phyloP scores from a whole-genome alignment of 2,797 vertebrate species.

The Periparus ater region DNA sequence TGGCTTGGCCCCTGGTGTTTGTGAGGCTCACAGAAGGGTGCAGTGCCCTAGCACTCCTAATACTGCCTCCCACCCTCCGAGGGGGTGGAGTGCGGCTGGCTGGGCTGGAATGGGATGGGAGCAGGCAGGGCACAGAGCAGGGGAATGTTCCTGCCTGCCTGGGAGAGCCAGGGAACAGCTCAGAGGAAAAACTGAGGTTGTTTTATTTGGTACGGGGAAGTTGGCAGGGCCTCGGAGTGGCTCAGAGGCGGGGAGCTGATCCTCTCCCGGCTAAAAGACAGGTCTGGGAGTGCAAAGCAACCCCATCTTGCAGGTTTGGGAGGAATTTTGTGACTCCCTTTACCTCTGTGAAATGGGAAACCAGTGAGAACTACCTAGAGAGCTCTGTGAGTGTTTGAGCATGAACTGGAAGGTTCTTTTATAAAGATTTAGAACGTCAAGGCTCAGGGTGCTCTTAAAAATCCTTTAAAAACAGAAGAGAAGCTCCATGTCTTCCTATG shows the following conservation, averaged over 20 bases:
- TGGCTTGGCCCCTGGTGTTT: neutral
- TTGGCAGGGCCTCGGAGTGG: neutral
- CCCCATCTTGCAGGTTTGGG: neutral
- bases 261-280: neutral
- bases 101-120: neutral
- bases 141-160: neutral
- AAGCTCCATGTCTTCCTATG: neutral
- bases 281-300: neutral
- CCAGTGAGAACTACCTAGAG: accelerated
- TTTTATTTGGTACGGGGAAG: neutral
- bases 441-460: neutral
- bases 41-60: neutral
- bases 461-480: neutral
- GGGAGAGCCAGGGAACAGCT: constrained; percentile 46
- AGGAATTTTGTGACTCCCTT: neutral
- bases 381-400: neutral
- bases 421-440: neutral
- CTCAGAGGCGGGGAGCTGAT: neutral
- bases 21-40: neutral
- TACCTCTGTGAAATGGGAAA: neutral
- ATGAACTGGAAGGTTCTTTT: neutral
- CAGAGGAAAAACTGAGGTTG: constrained; percentile 53
- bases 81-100: neutral
- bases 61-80: neutral
- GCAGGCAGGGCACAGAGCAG: neutral